Conservation (phyloP, 2,888 invertebrate genomes). For the Psylliodes chrysocephalus region DNA sequence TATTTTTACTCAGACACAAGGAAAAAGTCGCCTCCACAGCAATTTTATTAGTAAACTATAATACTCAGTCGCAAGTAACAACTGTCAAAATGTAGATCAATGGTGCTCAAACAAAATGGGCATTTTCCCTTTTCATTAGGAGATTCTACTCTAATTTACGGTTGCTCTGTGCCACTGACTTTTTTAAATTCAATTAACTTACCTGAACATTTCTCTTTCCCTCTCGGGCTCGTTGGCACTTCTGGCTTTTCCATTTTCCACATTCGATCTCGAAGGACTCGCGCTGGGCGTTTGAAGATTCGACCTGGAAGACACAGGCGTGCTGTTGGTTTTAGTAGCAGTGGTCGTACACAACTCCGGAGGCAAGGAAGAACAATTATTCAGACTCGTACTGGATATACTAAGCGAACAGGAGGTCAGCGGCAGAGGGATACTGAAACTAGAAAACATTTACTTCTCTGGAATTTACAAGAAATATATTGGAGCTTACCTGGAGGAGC, state of each 20-base stretch:
- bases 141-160: too few relatives aligned
- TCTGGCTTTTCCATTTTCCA: slow-evolving; percentile 62
- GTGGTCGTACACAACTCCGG: slow-evolving; percentile 62
- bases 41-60: too few relatives aligned
- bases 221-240: slow-evolving; percentile 68
- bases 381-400: slow-evolving; percentile 61
- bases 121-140: too few relatives aligned
- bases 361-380: slow-evolving; percentile 53
- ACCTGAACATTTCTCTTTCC: slow-evolving; percentile 66
- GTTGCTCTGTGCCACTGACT: too few relatives aligned
- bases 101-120: too few relatives aligned
- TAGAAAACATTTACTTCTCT: slow-evolving; percentile 40
- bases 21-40: too few relatives aligned
- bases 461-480: too few relatives aligned
- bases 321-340: slow-evolving; percentile 59
- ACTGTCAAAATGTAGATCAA: too few relatives aligned
- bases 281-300: slow-evolving; percentile 56
- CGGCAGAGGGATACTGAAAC: slow-evolving; percentile 65
- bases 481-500: slow-evolving; percentile 34
- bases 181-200: not conserved
- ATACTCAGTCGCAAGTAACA: too few relatives aligned
- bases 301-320: slow-evolving; percentile 58
- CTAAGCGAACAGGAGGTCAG: slow-evolving; percentile 60
- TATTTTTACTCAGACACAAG: too few relatives aligned
- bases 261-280: slow-evolving; percentile 54